Percentiles rank a stretch among this genome's conserved stretches.
These are phyloP conservation scores for Peucedramus taeniatus DNA, from an alignment of 2,113 vertebrate species.

Conservation along the genomic window DNA sequence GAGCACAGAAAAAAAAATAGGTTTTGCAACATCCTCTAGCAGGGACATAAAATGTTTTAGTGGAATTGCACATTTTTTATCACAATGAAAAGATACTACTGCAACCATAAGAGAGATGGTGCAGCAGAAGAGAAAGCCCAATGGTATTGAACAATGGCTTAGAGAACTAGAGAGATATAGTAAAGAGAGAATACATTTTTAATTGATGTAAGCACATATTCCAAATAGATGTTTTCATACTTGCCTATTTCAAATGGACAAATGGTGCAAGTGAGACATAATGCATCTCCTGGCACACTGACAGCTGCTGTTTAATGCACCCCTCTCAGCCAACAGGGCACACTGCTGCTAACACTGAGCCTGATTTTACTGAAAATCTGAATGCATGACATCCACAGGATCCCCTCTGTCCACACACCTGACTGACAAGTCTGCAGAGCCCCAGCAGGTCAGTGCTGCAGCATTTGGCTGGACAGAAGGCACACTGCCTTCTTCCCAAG, in stretches of 20 bases:
- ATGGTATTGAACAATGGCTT: background rate
- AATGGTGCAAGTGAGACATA: background rate
- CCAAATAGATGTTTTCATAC: background rate
- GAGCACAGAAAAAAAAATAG: background rate
- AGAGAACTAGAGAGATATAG: background rate
- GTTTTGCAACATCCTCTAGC: background rate
- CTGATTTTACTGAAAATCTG: background rate
- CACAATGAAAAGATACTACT: background rate
- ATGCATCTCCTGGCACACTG: background rate
- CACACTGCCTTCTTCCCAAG: background rate
- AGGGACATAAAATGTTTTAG: background rate
- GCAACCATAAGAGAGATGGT: background rate
- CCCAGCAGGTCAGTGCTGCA: background rate
- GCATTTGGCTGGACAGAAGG: background rate
- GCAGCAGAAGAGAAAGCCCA: background rate
- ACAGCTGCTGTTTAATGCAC: background rate
- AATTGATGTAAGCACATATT: background rate
- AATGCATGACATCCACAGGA: background rate
- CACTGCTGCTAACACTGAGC: background rate
- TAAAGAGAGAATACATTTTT: background rate
- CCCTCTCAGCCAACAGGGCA: background rate
- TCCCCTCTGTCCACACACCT: background rate
- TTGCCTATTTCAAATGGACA: background rate
- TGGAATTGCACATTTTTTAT: background rate
- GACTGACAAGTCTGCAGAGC: background rate